Percentiles rank a stretch among this genome's conserved stretches.
These are phyloP conservation scores for Okapia johnstoni DNA, from an alignment of 2,113 vertebrate genomes.

Conservation along the genomic window DNA sequence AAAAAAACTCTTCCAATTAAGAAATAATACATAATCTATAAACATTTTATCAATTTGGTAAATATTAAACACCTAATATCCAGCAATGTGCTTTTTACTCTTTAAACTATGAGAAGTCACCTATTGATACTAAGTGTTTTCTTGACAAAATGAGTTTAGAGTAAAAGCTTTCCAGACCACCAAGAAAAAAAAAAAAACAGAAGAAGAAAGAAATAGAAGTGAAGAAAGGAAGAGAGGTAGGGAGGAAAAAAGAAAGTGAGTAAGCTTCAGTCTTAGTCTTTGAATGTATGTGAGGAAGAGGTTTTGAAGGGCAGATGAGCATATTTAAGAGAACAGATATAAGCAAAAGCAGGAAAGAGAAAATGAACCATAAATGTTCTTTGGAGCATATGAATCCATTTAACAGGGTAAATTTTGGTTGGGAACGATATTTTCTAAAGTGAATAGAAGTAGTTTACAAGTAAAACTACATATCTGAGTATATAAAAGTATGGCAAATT, in stretches of 20 bases:
- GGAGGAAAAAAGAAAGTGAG: neutral
- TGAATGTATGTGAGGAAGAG: neutral
- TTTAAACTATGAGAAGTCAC: neutral
- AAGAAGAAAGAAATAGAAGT: neutral
- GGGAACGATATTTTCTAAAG: neutral
- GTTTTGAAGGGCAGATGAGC: neutral
- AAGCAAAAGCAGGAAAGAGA: neutral
- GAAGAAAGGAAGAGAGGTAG: neutral
- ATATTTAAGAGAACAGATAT: neutral
- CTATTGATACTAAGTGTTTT: neutral
- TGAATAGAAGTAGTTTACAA: neutral
- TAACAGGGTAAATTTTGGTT: neutral
- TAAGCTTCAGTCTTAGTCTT: neutral
- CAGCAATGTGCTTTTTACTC: neutral
- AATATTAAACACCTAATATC: neutral
- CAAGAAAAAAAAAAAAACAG: neutral
- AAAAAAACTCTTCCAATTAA: neutral
- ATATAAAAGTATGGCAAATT: neutral
- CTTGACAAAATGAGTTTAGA: neutral
- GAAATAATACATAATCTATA: neutral
- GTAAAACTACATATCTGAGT: neutral
- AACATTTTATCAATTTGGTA: neutral
- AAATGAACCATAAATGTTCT: neutral
- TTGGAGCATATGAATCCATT: neutral
- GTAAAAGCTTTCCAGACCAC: neutral